Evolutionary conservation across 2,797 vertebrate species (phyloP), one percentile per base, ranked within the genome.

Genomic region (Girardinus metallicus): DNA sequence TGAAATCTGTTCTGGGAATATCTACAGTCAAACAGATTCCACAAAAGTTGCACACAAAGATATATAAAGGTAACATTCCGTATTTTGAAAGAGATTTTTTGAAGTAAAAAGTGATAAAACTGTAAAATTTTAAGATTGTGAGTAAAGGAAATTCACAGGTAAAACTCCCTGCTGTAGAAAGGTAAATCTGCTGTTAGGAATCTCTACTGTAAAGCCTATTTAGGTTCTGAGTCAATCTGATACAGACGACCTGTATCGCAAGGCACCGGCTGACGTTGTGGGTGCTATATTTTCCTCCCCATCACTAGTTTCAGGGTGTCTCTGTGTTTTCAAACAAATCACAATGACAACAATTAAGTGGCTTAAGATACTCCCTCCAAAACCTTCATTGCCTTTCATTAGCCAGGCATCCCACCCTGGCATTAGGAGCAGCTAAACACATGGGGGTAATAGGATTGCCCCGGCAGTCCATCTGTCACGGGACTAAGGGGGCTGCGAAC

Each of bases 371-470:
- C 84, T 81, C 81, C 76, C 68, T 87, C 41, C 80, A 87, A 64
- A 92, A 86, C 89, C 81, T 81, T 74, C 77, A 89, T 80, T 79
- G 83, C 74, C 81, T 81, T 39, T 83, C 86, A 88, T 89, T 90
- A 89, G 87, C 87, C 71, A 91, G 89, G 90, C 83, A 93, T 84
- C 85, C 88, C 86, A 90, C 85, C 84, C 89, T 89, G 89, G 93
- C 85, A 92, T 91, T 93, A 93, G 89, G 88, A 91, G 79, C 80
- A 91, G 90, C 91, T 92, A 82, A 92, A 93, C 93, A 91, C 91
- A 89, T 68, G 87, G 84, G 84, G 81, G 91, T 95, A 95, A 95
- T 95, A 94, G 95, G 94, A 95, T 96, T 96, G 92, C 80, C 89
- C 90, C 81, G 77, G 89, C 68, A 80, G 85, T 92, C 93, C 94